Conservation (phyloP, 2,113 vertebrate species). For the Hiodon tergisus region DNA sequence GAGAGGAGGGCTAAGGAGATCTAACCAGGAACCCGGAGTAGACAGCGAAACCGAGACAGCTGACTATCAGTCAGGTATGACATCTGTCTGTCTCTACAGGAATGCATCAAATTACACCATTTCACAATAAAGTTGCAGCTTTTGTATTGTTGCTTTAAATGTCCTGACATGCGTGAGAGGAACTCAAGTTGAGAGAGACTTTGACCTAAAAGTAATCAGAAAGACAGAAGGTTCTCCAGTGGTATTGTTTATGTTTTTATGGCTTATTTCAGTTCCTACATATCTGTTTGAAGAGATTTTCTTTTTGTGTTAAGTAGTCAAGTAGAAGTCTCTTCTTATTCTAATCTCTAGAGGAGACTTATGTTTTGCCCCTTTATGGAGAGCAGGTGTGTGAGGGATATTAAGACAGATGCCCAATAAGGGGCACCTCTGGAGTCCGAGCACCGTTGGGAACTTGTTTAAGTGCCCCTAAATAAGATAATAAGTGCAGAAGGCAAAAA, state of each 20-base stretch:
- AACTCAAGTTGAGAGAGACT: not conserved
- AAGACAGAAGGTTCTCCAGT: not conserved
- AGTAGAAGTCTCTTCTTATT: constrained; percentile 29
- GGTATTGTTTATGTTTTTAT: constrained; percentile 36
- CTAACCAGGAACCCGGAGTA: too few species aligned
- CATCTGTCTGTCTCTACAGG: too few species aligned
- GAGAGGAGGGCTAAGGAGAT: too few species aligned
- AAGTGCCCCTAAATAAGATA: constrained; percentile 85
- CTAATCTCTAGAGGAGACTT: constrained; percentile 25
- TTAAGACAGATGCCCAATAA: constrained; percentile 51
- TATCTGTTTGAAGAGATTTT: constrained; percentile 35
- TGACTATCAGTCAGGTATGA: too few species aligned
- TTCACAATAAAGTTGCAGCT: too few species aligned
- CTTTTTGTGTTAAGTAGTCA: constrained; percentile 48
- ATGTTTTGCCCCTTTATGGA: not conserved
- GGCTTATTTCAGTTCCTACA: constrained; percentile 60
- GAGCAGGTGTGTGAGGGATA: constrained; percentile 59
- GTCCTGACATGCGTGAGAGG: not conserved
- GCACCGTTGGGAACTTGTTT: constrained; percentile 70
- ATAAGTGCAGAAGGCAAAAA: constrained; percentile 74
- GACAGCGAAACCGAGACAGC: too few species aligned
- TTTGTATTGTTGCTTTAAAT: not conserved
- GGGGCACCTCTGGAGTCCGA: constrained; percentile 48
- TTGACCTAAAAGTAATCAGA: not conserved
- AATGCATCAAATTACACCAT: too few species aligned